Base-by-base conservation (phyloP, 2,797 vertebrate genomes). In the Poecilia picta region DNA sequence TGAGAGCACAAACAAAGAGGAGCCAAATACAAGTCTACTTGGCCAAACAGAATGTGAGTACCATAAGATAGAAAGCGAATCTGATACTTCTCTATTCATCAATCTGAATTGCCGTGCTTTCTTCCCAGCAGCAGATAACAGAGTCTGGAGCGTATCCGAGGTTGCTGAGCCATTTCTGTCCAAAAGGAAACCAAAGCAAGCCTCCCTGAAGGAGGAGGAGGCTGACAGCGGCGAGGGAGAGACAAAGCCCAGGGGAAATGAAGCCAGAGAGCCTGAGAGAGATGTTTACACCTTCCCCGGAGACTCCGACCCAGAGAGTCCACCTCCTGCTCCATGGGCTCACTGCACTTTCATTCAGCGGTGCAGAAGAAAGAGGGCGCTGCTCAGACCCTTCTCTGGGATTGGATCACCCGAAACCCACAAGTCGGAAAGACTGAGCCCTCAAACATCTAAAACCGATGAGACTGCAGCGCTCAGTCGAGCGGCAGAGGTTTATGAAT, bases 251-350 rank as follows among this genome's bases (percentile, higher is more conserved):
- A 81, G 68, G 81, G 85, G 77, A 75, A 86, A 79, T 72, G 89
- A 92, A 72, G 80, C 45, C 72, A 88, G 81, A 73, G 86, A 87
- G 73, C 83, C 59, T 2, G 94, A 92, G 75, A 88, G 82, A 81
- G 96, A 96, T 72, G 95, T 96, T 75, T 96, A 96, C 88, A 92
- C 90, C 87, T 96, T 96, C 85, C 94, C 95, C 0, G 95, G 94
- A 81, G 96, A 96, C 87, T 96, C 96, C 0, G 96, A 96, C 71
- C 90, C 94, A 0, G 96, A 96, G 87, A 96, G 95, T 72, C 95
- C 95, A 51, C 95, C 95, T 28, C 95, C 94, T 41, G 95, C 90
- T 31, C 94, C 95, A 23, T 96, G 96, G 96, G 95, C 96, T 81
- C 95, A 94, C 46, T 96, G 95, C 90, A 96, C 95, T 73, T 96